Conservation (phyloP, 2,113 vertebrate genomes). For the Myocastor coypus region DNA sequence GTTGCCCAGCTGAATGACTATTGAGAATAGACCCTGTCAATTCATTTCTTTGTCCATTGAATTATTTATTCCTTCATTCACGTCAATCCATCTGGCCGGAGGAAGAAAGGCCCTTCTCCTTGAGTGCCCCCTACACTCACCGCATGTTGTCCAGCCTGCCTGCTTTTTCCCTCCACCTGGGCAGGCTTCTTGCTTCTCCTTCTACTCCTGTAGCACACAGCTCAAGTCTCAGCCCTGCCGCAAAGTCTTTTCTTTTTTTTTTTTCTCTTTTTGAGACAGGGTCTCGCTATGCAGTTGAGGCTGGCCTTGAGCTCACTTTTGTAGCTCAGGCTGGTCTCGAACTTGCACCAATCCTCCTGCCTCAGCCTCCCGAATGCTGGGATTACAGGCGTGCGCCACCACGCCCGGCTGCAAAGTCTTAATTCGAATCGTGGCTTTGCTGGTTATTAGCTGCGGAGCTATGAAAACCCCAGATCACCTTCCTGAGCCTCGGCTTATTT, state of each 20-base stretch:
- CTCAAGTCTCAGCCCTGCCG: not conserved
- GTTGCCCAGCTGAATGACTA: not conserved
- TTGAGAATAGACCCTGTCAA: not conserved
- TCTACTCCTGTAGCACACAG: not conserved
- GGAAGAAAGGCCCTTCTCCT: not conserved
- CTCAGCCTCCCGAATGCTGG: too few species aligned
- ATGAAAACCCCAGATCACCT: not conserved
- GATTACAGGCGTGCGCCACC: too few species aligned
- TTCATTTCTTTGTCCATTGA: not conserved
- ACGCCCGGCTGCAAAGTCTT: not conserved
- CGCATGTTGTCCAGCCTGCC: not conserved
- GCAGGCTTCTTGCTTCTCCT: not conserved
- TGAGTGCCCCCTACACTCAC: not conserved
- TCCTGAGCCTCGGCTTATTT: slow-evolving; percentile 18
- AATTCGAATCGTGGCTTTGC: not conserved
- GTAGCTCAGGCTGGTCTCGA: too few species aligned
- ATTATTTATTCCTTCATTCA: not conserved
- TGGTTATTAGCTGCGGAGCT: not conserved
- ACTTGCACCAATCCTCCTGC: too few species aligned
- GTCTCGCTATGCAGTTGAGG: too few species aligned
- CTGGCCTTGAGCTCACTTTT: too few species aligned
- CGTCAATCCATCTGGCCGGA: not conserved
- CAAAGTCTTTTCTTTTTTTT: too few species aligned
- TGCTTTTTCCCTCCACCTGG: not conserved
- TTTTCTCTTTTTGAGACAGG: too few species aligned